Evolutionary conservation across 2,797 vertebrate genomes (phyloP), one percentile per base, ranked within the genome.

Genomic region (Sebastes oblongus): DNA sequence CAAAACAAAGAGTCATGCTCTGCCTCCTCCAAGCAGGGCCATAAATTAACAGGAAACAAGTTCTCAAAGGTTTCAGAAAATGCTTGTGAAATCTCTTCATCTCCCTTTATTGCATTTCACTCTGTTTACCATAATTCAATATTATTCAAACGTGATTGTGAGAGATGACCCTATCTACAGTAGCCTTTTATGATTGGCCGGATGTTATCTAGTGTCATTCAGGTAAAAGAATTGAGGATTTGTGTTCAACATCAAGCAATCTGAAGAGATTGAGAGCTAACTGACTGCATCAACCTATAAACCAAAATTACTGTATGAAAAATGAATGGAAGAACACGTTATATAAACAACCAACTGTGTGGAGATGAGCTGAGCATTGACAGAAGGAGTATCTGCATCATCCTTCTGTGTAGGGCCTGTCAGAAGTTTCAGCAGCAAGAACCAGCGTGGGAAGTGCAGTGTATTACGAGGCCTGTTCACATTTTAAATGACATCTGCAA

Each of bases 1-100:
- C 36, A 71, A 74, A 80, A 70, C 55, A 56, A 77, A 65, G 36
- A 58, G 62, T 5, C 12, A 14, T 30, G 64, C 52, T 65, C 39
- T 20, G 52, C 27, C 24, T 78, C 61, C 2, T 56, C 62, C 16
- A 8, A 68, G 36, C 27, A 24, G 12, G 7, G 16, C 4, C 34
- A 66, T 81, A 70, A 84, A 64, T 78, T 39, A 46, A 13, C 12
- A 65, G 55, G 1, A 64, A 60, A 70, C 56, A 46, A 9, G 2
- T 42, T 32, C 30, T 52, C 6, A 2, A 13, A 59, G 9, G 24
- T 3, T 55, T 46, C 24, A 68, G 18, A n/a, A 71, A 72, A 11
- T 14, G 29, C 22, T 72, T 59, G 66, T 68, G 25, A 79, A 83
- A 62, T 64, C 32, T 61, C 12, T 22, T 72, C 6, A 11, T 18